phyloP scores from a whole-genome alignment of 2,888 invertebrate species.

The Pegoplata infirma region DNA sequence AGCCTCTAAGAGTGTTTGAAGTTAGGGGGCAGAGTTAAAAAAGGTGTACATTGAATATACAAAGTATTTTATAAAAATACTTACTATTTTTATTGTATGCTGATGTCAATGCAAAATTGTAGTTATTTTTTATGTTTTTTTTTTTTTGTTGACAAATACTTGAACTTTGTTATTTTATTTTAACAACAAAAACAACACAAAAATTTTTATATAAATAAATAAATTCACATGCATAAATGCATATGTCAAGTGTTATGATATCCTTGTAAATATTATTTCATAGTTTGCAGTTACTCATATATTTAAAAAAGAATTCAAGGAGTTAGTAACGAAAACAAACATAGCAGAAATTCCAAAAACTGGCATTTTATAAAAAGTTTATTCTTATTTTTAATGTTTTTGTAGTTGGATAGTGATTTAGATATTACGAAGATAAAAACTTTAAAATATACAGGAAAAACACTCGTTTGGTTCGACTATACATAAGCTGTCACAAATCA shows the following conservation, averaged over 20 bases:
- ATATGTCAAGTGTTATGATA: constrained; percentile 49
- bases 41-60: constrained; percentile 22
- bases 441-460: no score
- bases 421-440: no score
- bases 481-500: no score
- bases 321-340: no score
- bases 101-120: constrained; percentile 27
- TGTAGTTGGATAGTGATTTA: no score
- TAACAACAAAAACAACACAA: constrained; percentile 14
- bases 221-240: constrained; percentile 36
- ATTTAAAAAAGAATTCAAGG: neutral
- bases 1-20: no score
- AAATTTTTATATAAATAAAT: constrained; percentile 28
- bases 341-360: no score
- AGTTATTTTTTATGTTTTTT: constrained; percentile 33
- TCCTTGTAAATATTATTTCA: constrained; percentile 26
- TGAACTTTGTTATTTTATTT: constrained; percentile 29
- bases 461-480: no score
- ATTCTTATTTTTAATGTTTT: no score
- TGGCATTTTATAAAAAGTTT: no score
- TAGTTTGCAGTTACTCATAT: neutral
- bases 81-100: constrained; percentile 31
- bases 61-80: neutral
- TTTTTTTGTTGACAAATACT: constrained; percentile 27
- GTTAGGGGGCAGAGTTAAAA: neutral